Evolutionary conservation across 2,888 invertebrate genomes (phyloP), one percentile per base, ranked within the genome.

Genomic region (Perizoma affinitatum): DNA sequence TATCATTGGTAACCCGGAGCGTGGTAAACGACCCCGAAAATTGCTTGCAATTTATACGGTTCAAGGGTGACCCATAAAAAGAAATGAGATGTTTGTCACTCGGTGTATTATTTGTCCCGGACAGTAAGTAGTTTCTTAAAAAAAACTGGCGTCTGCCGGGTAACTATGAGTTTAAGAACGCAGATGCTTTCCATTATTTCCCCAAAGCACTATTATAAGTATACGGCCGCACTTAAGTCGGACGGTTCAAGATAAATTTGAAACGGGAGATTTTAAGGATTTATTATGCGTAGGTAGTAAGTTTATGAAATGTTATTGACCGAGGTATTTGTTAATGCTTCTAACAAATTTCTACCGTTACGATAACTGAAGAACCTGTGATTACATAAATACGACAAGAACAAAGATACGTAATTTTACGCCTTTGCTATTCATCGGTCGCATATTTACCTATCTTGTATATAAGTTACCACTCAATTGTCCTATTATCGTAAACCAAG

Each of bases 21-120:
- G 87, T 84, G 72, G 85, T 79, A 86, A 87, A 88, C 84, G 86
- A 87, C 77, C 83, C 87, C 83, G 85, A 88, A 90, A 89, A 89
- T 89, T 86, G 86, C 83, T 74, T 70, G 81, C 88, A 88, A 89
- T 90, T 88, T 90, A 88, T 88, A 84, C 82, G 80, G 83, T 88
- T 88, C 87, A 84, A 84, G 87, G 86, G 86, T 88, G 86, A 87
- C 87, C 87, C 83, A 75, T 84, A 84, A 86, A 86, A 84, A 82
- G 79, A 76, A 84, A 81, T 80, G 79, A 80, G 79, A 82, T 84
- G 83, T 85, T 88, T 87, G 85, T 87, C 88, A 88, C 85, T 86
- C 84, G 80, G 83, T 88, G 80, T 87, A 87, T 87, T 87, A 86
- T 86, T 88, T 86, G 85, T 78, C 77, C 79, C 76, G 76, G 79